Conservation (phyloP, 2,113 vertebrate genomes). For the Pipa parva region DNA sequence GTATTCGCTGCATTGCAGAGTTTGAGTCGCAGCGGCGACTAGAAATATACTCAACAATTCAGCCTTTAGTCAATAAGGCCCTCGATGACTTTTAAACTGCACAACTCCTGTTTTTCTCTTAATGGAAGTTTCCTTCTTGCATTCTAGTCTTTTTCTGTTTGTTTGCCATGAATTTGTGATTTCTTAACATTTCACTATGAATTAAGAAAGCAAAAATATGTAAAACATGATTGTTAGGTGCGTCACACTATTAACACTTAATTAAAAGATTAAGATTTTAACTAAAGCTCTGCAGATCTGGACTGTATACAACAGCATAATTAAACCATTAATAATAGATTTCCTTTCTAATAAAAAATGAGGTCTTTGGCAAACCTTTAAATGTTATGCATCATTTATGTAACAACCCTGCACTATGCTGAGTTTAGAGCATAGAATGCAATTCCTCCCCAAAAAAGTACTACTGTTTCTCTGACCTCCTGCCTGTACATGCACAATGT, state of each 20-base stretch:
- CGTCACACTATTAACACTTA: neutral
- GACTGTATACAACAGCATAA: constrained; percentile 1
- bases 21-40: too few species aligned
- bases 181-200: too few species aligned
- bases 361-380: constrained; percentile 12
- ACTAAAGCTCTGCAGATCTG: neutral
- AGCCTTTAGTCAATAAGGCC: too few species aligned
- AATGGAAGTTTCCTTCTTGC: too few species aligned
- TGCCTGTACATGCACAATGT: constrained; percentile 22
- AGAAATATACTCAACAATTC: too few species aligned
- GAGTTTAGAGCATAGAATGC: constrained; percentile 1
- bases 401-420: constrained; percentile 16
- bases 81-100: too few species aligned
- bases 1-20: too few species aligned
- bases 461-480: constrained; percentile 15
- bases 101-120: too few species aligned
- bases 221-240: neutral
- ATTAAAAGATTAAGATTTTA: constrained; percentile 1
- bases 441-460: constrained; percentile 6
- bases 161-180: too few species aligned
- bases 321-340: constrained; percentile 26
- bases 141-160: too few species aligned
- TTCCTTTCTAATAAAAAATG: neutral
- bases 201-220: neutral
- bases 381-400: constrained; percentile 27